Evolutionary conservation across 2,797 vertebrate species (phyloP), one percentile per base, ranked within the genome.

Genomic region (Poecilia velifera): DNA sequence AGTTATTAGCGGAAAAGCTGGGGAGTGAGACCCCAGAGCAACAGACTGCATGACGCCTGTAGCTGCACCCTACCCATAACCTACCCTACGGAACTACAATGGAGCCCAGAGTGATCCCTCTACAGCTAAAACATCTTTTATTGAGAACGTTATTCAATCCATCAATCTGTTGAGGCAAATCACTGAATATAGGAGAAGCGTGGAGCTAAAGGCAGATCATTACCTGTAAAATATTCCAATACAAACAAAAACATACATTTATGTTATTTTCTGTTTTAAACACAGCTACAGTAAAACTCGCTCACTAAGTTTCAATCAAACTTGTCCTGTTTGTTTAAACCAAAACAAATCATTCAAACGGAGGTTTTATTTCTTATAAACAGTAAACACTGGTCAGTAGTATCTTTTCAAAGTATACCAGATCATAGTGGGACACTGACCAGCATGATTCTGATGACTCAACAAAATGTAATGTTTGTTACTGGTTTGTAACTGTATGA

Each of bases 81-180:
- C 9, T 55, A n/a, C 25, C 3, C 53, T 55, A n/a, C 1, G 53
- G 53, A 55, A 9, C 53, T 55, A 10, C 25, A 55, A 25, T 53
- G 49, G 49, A 25, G 49, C 49, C 49, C 20, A 53, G 49, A 25
- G 20, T 68, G 9, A 22, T 10, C 16, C 4, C 10, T n/a, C 22
- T 14, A n/a, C 20, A 45, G 22, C 20, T 45, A 45, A 66, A 70
- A 45, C 20, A 22, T 66, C 25, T 71, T 45, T 46, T n/a, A n/a
- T n/a, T 10, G 64, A 46, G 16, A 75, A 70, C 2, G 22, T 16
- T 66, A 62, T 31, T 76, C 9, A 64, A 73, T 72, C 25, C 51
- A 28, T 0, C 1, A 73, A 51, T 34, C 66, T 70, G 13, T 12
- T 34, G 47, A 73, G 85, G 80, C 62, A 78, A 86, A 85, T 70